phyloP scores from a whole-genome alignment of 2,888 invertebrate genomes.

The Torymus tubicola region DNA sequence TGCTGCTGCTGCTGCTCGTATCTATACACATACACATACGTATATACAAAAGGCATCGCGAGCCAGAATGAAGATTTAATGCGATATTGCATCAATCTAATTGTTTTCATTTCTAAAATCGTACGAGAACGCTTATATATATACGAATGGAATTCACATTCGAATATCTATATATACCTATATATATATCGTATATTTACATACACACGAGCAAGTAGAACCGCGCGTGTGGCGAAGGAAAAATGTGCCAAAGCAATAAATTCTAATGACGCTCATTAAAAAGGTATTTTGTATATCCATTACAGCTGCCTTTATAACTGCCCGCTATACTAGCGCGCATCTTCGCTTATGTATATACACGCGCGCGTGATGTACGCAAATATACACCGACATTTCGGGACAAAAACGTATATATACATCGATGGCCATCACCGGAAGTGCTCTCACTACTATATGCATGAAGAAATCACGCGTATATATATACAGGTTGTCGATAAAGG shows the following conservation, averaged over 20 bases:
- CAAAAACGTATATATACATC: too few species aligned
- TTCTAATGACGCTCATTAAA: constrained; percentile 39
- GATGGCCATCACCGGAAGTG: constrained; percentile 48
- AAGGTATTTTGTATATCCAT: constrained; percentile 36
- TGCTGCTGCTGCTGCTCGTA: too few species aligned
- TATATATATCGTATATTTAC: too few species aligned
- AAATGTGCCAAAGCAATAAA: constrained; percentile 44
- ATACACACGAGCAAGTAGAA: too few species aligned
- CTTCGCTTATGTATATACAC: too few species aligned
- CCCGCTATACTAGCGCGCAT: too few species aligned
- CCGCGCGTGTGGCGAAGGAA: background rate
- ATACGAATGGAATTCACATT: too few species aligned
- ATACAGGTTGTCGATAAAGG: constrained; percentile 75
- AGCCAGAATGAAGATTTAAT: constrained; percentile 33
- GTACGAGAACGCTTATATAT: constrained; percentile 1
- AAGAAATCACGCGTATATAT: constrained; percentile 60
- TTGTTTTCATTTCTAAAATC: constrained; percentile 48
- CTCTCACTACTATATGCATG: background rate
- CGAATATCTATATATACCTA: too few species aligned
- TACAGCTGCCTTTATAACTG: background rate
- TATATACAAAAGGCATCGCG: constrained; percentile 11
- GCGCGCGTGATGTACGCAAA: too few species aligned
- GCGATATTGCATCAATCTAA: constrained; percentile 41
- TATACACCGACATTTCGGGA: too few species aligned
- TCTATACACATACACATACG: background rate